Percentiles rank a stretch among this genome's conserved stretches.
These are phyloP conservation scores for Stylophora pistillata DNA, from an alignment of 64 coral and sea anemone genomes.

Conservation along the genomic window DNA sequence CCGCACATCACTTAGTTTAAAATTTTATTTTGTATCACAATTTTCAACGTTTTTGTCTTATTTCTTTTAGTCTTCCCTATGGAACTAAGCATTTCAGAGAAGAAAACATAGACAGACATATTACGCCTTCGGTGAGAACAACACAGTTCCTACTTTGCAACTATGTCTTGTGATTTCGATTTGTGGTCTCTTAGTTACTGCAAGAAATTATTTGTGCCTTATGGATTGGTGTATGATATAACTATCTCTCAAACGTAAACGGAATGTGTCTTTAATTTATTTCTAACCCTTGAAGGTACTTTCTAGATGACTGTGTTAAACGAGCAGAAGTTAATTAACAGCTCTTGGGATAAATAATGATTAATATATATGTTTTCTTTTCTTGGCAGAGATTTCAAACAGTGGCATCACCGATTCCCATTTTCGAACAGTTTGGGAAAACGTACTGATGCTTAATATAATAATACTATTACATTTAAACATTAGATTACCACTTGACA, in stretches of 20 bases:
- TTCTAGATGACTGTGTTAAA: no score
- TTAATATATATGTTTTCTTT: not conserved
- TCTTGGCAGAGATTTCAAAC: slow-evolving; percentile 90
- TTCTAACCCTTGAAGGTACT: no score
- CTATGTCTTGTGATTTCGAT: no score
- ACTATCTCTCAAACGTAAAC: no score
- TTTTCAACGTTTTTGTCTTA: not conserved
- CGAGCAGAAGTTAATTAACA: not conserved
- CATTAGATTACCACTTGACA: not conserved
- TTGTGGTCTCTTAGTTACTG: no score
- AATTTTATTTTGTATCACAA: no score
- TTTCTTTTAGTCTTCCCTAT: slow-evolving; percentile 72
- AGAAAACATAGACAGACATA: slow-evolving; percentile 63
- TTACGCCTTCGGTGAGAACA: slow-evolving; percentile 63
- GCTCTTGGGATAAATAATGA: not conserved
- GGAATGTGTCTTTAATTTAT: no score
- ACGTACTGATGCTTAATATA: slow-evolving; percentile 59
- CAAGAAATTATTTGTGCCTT: no score
- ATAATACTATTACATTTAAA: not conserved
- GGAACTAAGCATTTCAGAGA: slow-evolving; percentile 96
- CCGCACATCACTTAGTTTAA: no score
- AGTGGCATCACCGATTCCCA: slow-evolving; percentile 89
- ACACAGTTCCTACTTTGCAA: not conserved
- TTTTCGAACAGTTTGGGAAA: slow-evolving; percentile 99
- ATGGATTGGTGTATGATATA: no score